Evolutionary conservation across 2,888 invertebrate genomes (phyloP).

Genomic region (Biston betularia): DNA sequence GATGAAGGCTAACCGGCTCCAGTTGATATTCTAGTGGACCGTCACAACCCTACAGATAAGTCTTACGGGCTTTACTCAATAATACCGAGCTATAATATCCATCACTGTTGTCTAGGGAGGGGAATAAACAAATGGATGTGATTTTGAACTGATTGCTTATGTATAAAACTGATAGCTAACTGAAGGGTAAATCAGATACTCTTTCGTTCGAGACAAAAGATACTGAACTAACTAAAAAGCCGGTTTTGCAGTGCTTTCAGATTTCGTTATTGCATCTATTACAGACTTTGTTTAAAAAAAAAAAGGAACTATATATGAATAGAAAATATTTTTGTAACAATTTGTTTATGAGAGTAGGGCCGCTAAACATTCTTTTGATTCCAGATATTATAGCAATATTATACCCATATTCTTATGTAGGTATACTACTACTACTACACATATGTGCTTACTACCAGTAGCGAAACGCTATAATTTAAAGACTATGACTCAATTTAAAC

Average conservation of each 20-base stretch:
- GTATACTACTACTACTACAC: background rate
- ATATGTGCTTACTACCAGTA: background rate
- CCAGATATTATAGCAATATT: conserved; percentile 37
- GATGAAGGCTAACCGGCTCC: conserved; percentile 65
- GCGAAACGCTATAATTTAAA: background rate
- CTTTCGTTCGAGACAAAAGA: conserved; percentile 1
- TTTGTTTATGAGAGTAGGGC: conserved; percentile 39
- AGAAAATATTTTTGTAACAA: conserved; percentile 21
- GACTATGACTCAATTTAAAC: conserved; percentile 10
- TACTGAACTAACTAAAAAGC: conserved; percentile 25
- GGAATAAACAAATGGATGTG: conserved; percentile 29
- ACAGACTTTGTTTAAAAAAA: conserved; percentile 1
- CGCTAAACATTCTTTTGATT: conserved; percentile 47
- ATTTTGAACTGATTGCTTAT: conserved; percentile 43
- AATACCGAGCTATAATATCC: conserved; percentile 36
- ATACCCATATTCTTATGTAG: background rate
- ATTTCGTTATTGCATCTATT: conserved; percentile 35
- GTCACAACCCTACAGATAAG: conserved; percentile 65
- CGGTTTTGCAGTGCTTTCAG: conserved; percentile 35
- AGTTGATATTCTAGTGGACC: conserved; percentile 63
- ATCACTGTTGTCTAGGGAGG: conserved; percentile 6
- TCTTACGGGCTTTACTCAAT: conserved; percentile 51
- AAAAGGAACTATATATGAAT: background rate
- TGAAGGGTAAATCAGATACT: conserved; percentile 28
- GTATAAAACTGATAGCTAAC: conserved; percentile 7